Base-by-base conservation (phyloP, 1,140 invertebrate genomes). In the Euura saliciscinereae region DNA sequence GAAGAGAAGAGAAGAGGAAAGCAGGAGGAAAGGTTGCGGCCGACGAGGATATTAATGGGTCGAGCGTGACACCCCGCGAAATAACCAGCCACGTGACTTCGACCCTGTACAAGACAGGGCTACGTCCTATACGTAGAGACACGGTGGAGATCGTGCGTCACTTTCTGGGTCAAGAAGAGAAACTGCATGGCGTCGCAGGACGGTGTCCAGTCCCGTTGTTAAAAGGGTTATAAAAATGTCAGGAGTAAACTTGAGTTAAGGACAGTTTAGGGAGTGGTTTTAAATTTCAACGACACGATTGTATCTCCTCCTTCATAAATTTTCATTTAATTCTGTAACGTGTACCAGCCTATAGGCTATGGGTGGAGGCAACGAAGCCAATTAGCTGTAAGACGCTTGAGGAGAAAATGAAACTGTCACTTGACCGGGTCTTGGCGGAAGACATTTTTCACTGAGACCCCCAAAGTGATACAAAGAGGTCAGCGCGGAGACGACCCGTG, bases 11-110 rank as follows among this genome's bases (percentile, higher is more conserved):
- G 71, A n/a, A 71, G 28, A 74, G 59, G 69, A 11, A 71, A 74
- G 75, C 45, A 69, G 46, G 46, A 66, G 10, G 28, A 59, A 73
- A 80, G 77, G 78, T 79, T 82, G 80, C 74, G 78, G 76, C 76
- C 75, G 77, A 11, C 51, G 72, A 64, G 77, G 76, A 83, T 84
- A 84, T 85, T 83, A 85, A 85, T 85, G 82, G 78, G 74, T 68
- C 72, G 74, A 77, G 82, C 82, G 82, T 85, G 83, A 85, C 80
- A 84, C 73, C 78, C 77, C 76, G 74, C 79, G 80, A 82, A 83
- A 83, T 84, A 84, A 83, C 81, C 77, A 76, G 64, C 71, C 77
- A n/a, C 51, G 13, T n/a, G 51, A n/a, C 51, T 11, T 8, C 51
- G 13, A n/a, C 51, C 51, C 51, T 59, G 4, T 59, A 8, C 51